Evolutionary conservation across 2,113 vertebrate genomes (phyloP).

Genomic region (Hipposideros armiger): DNA sequence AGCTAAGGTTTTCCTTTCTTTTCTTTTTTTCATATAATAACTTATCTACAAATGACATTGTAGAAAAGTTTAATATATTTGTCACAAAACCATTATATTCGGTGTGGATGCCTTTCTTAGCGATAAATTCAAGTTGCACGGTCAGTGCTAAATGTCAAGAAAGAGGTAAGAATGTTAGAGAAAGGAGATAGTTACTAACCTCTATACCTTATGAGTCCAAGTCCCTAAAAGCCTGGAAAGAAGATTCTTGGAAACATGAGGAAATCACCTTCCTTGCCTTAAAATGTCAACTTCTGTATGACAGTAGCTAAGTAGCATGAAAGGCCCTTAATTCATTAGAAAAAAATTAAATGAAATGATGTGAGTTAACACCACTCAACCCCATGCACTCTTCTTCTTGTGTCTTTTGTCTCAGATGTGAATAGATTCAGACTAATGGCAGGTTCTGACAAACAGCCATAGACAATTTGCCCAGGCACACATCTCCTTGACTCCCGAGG

Average conservation of each 20-base stretch:
- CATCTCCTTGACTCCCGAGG: not conserved
- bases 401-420: conserved; percentile 41
- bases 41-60: not conserved
- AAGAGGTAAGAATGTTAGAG: not conserved
- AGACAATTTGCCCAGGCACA: fast-evolving
- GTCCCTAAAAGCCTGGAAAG: not conserved
- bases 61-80: not conserved
- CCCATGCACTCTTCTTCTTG: not conserved
- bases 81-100: not conserved
- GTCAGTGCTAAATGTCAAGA: not conserved
- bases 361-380: not conserved
- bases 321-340: conserved; percentile 57
- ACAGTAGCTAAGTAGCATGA: not conserved
- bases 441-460: not conserved
- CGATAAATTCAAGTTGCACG: not conserved
- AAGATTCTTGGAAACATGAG: not conserved
- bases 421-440: not conserved
- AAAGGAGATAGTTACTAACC: fast-evolving
- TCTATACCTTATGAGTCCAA: not conserved
- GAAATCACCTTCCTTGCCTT: not conserved
- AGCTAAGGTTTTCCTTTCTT: not conserved
- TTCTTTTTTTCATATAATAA: not conserved
- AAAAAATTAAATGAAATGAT: conserved; percentile 63
- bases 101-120: not conserved
- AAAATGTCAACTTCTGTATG: not conserved